Evolutionary conservation across 2,113 vertebrate genomes (phyloP).

Genomic region (Syrmaticus mikado): DNA sequence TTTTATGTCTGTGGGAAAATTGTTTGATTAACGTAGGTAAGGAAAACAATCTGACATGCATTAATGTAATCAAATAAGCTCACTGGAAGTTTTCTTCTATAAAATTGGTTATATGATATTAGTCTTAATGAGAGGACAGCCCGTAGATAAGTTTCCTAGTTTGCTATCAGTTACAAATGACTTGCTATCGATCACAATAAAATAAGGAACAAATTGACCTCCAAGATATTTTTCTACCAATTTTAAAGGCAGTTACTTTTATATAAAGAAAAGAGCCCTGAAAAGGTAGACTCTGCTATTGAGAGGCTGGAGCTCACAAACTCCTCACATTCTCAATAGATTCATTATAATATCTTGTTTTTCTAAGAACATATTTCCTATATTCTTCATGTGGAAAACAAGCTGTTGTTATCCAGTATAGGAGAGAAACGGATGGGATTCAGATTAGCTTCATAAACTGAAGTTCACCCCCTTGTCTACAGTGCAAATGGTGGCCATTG

Average conservation of each 20-base stretch:
- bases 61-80: background rate
- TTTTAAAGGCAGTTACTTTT: background rate
- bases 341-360: background rate
- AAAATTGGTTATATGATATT: background rate
- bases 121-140: background rate
- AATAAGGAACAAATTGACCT: background rate
- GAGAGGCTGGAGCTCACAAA: background rate
- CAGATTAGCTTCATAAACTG: background rate
- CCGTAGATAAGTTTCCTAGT: background rate
- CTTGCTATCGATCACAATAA: background rate
- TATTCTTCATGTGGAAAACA: background rate
- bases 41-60: background rate
- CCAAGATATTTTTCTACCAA: background rate
- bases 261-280: background rate
- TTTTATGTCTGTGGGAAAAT: background rate
- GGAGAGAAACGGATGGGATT: fast-evolving
- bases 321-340: background rate
- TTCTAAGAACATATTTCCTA: background rate
- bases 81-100: background rate
- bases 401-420: fast-evolving
- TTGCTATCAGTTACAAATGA: background rate
- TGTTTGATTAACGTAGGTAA: background rate
- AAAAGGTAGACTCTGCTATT: background rate
- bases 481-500: background rate
- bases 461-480: background rate